Percentiles rank a stretch among this genome's conserved stretches.
phyloP scores from a whole-genome alignment of 2,888 invertebrate genomes.

The Aspidiotus destructor region DNA sequence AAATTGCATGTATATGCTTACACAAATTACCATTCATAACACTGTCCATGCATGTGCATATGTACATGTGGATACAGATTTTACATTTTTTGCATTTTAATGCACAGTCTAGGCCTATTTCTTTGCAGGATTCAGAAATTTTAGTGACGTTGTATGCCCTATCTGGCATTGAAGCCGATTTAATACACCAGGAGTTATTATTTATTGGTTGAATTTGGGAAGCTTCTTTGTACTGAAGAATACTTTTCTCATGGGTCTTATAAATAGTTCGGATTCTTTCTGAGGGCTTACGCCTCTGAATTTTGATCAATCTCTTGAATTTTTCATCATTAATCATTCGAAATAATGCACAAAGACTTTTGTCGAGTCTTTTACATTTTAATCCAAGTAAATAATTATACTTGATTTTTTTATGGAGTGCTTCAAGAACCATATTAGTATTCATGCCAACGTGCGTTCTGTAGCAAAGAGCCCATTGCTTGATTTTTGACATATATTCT shows the following conservation, averaged over 20 bases:
- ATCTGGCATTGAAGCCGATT: not conserved
- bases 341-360: not conserved
- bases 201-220: not conserved
- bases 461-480: not conserved
- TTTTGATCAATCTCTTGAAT: not conserved
- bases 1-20: constrained; percentile 8
- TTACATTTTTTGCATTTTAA: not conserved
- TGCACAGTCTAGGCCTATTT: not conserved
- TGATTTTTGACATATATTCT: not conserved
- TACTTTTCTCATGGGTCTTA: not conserved
- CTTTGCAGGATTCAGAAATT: not conserved
- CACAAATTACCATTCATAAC: not conserved
- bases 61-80: not conserved
- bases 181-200: not conserved
- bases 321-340: not conserved
- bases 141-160: not conserved
- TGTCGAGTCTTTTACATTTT: not conserved
- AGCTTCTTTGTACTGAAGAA: not conserved
- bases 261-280: not conserved
- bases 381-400: not conserved
- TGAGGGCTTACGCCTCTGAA: not conserved
- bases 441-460: not conserved
- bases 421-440: not conserved
- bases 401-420: not conserved
- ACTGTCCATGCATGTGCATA: not conserved